A percentile compares a stretch with the other conserved stretches of the same genome.
Evolutionary conservation across 2,113 vertebrate genomes (phyloP).

Genomic region (Pseudorasbora parva): DNA sequence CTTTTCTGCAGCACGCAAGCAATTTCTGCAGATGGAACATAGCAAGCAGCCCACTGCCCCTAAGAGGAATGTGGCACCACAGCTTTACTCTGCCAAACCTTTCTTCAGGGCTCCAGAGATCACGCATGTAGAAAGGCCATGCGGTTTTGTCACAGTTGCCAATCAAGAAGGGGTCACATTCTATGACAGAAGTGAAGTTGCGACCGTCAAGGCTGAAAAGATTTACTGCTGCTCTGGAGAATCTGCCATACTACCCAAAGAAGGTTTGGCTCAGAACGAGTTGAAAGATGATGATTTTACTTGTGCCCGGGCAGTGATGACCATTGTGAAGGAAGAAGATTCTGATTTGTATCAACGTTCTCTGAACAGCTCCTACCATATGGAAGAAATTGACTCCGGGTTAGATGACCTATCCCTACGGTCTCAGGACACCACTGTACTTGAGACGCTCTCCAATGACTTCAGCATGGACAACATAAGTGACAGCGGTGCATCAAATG

Average conservation of each 20-base stretch:
- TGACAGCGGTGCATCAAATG: slow-evolving; percentile 90
- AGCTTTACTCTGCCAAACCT: slow-evolving; percentile 90
- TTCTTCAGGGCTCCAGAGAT: slow-evolving; percentile 82
- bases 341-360: slow-evolving; percentile 79
- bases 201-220: slow-evolving; percentile 70
- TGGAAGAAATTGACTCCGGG: slow-evolving; percentile 92
- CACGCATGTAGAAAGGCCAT: slow-evolving; percentile 64
- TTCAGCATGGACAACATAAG: slow-evolving; percentile 95
- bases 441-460: slow-evolving; percentile 87
- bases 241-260: slow-evolving; percentile 38
- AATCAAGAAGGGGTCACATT: slow-evolving; percentile 63
- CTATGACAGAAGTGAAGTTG: slow-evolving; percentile 59
- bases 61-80: slow-evolving; percentile 81
- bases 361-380: slow-evolving; percentile 73
- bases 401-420: slow-evolving; percentile 91
- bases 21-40: slow-evolving; percentile 89
- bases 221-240: slow-evolving; percentile 64
- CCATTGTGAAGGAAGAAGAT: slow-evolving; percentile 87
- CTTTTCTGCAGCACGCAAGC: slow-evolving; percentile 89
- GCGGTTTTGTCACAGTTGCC: slow-evolving; percentile 56
- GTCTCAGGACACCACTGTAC: slow-evolving; percentile 90
- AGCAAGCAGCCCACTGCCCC: slow-evolving; percentile 64
- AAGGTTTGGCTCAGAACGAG: slow-evolving; percentile 56
- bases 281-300: slow-evolving; percentile 87
- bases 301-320: slow-evolving; percentile 87